Evolutionary conservation across 2,888 invertebrate species (phyloP).

Genomic region (Troglohyphantes excavatus): DNA sequence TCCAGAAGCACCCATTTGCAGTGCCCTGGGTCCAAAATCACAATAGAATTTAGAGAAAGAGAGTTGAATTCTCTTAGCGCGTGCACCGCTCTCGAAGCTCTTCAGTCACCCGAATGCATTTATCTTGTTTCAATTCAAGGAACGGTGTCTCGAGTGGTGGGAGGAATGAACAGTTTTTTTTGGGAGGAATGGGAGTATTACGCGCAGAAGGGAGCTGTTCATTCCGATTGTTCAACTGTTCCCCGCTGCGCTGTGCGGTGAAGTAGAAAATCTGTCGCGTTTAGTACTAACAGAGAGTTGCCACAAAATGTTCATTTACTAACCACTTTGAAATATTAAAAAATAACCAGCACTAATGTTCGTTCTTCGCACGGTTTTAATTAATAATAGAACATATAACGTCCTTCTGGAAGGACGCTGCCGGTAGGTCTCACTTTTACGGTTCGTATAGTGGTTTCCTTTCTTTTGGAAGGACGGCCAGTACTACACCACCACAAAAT

Average conservation of each 20-base stretch:
- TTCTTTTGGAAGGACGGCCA: neutral
- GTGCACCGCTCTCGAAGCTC: neutral
- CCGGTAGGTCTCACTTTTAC: no score
- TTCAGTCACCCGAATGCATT: conserved; percentile 17
- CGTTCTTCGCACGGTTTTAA: no score
- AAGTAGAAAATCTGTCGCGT: conserved; percentile 75
- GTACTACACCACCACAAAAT: no score
- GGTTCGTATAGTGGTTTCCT: neutral
- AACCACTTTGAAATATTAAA: no score
- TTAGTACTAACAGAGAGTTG: neutral
- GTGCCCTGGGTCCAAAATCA: neutral
- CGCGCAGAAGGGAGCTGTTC: neutral
- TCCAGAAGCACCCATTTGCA: neutral
- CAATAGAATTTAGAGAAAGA: neutral
- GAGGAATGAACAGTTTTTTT: conserved; percentile 8
- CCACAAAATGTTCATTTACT: no score
- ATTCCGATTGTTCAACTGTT: conserved; percentile 33
- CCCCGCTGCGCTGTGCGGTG: conserved; percentile 50
- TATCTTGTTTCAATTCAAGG: conserved; percentile 61
- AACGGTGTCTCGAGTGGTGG: conserved; percentile 25
- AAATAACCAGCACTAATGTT: no score
- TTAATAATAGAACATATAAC: no score
- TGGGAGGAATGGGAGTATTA: neutral
- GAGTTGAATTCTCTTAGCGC: conserved; percentile 1
- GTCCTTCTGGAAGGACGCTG: no score